phyloP scores from a whole-genome alignment of 2,888 invertebrate species.

The Andrena bucephala region DNA sequence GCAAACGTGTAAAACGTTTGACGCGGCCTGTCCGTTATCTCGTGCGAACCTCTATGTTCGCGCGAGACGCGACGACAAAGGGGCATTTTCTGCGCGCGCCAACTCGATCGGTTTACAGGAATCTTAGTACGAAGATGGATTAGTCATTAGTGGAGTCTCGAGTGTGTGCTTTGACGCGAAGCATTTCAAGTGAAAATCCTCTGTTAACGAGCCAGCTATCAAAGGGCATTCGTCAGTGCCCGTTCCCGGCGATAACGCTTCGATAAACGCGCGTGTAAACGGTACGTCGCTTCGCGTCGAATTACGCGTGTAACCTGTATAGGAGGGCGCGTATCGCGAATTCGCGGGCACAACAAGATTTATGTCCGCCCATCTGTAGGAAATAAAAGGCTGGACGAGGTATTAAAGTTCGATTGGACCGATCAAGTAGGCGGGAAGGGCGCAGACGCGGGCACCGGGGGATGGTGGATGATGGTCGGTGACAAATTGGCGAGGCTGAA shows the following conservation, averaged over 20 bases:
- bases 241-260: constrained; percentile 7
- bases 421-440: constrained; percentile 55
- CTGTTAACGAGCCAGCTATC: constrained; percentile 28
- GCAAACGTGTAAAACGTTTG: constrained; percentile 16
- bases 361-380: constrained; percentile 49
- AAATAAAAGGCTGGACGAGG: constrained; percentile 61
- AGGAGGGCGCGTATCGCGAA: constrained; percentile 35
- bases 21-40: constrained; percentile 4
- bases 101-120: background rate
- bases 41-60: background rate
- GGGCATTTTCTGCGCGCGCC: background rate
- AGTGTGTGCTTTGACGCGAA: background rate
- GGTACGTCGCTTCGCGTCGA: constrained; percentile 24
- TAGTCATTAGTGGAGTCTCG: background rate
- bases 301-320: constrained; percentile 31
- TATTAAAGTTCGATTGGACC: constrained; percentile 63
- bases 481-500: constrained; percentile 57
- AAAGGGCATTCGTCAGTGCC: background rate
- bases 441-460: constrained; percentile 1
- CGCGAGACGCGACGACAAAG: constrained; percentile 15
- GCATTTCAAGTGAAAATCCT: constrained; percentile 24
- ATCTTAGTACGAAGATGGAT: background rate
- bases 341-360: constrained; percentile 57
- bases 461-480: constrained; percentile 51
- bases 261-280: constrained; percentile 11